Evolutionary conservation across 2,113 vertebrate genomes (phyloP).

Genomic region (Tylochromis polylepis): DNA sequence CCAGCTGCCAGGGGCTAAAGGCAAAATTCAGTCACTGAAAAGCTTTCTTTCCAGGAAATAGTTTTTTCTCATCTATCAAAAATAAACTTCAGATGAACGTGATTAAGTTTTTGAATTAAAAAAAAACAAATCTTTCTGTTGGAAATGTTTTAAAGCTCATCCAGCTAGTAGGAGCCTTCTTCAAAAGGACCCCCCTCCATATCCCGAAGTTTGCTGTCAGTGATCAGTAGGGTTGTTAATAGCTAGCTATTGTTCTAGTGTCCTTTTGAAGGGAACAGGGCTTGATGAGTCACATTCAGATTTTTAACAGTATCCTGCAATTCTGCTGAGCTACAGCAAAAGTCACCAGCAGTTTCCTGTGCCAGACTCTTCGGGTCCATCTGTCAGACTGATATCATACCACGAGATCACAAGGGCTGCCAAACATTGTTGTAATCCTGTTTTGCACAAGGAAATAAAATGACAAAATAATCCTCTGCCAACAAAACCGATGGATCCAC

Average conservation of each 20-base stretch:
- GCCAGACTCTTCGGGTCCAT: conserved; percentile 41
- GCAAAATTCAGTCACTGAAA: background rate
- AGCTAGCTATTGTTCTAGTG: background rate
- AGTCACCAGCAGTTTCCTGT: conserved; percentile 4
- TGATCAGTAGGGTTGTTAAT: background rate
- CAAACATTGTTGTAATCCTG: conserved; percentile 20
- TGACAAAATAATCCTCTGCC: background rate
- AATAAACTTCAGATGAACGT: background rate
- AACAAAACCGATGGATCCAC: background rate
- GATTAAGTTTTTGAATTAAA: background rate
- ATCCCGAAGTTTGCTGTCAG: background rate
- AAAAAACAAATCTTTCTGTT: background rate
- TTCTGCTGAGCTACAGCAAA: conserved; percentile 15
- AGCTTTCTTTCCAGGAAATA: background rate
- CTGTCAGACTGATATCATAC: conserved; percentile 51
- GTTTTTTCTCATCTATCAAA: background rate
- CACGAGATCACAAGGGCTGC: background rate
- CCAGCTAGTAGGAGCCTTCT: background rate
- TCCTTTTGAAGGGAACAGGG: background rate
- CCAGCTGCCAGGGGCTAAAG: background rate
- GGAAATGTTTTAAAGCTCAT: background rate
- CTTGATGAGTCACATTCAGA: background rate
- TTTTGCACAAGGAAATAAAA: background rate
- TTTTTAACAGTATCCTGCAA: background rate
- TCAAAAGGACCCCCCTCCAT: background rate